These are phyloP conservation scores for Clangula hyemalis DNA, from an alignment of 2,797 vertebrate genomes.

Conservation along the genomic window DNA sequence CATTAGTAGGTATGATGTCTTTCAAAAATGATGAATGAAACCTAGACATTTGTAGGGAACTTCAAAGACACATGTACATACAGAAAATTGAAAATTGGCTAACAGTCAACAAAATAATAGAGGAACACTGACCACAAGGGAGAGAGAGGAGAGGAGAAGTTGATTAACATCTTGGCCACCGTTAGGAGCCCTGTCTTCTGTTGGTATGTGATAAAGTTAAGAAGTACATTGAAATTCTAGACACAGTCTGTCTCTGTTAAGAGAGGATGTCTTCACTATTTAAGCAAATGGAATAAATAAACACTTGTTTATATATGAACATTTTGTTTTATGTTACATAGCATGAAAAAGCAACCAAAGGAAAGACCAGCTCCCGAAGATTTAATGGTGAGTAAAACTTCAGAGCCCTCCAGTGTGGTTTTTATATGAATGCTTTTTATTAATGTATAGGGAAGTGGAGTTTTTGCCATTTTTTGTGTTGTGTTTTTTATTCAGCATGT, in stretches of 20 bases:
- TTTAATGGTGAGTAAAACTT: constrained; percentile 89
- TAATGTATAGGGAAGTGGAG: not conserved
- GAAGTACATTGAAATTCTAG: not conserved
- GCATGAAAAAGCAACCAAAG: constrained; percentile 95
- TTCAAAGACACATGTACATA: not conserved
- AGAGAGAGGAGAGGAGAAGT: not conserved
- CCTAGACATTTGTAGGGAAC: not conserved
- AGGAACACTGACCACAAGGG: not conserved
- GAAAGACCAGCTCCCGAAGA: constrained; percentile 96
- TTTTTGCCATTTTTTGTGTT: not conserved
- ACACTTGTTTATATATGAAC: not conserved
- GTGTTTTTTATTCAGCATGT: not conserved
- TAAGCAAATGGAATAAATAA: not conserved
- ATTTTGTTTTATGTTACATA: constrained; percentile 55
- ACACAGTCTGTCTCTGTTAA: not conserved
- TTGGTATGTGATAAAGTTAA: not conserved
- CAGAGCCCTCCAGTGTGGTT: not conserved
- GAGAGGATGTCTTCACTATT: not conserved
- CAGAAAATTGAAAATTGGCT: not conserved
- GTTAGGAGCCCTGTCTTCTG: not conserved
- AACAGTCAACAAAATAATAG: not conserved
- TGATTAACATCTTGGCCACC: not conserved
- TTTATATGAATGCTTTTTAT: not conserved
- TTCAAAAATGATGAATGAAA: not conserved
- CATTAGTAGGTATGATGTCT: too few relatives aligned